phyloP scores from a whole-genome alignment of 2,797 vertebrate genomes.

The Rhinatrema bivittatum region DNA sequence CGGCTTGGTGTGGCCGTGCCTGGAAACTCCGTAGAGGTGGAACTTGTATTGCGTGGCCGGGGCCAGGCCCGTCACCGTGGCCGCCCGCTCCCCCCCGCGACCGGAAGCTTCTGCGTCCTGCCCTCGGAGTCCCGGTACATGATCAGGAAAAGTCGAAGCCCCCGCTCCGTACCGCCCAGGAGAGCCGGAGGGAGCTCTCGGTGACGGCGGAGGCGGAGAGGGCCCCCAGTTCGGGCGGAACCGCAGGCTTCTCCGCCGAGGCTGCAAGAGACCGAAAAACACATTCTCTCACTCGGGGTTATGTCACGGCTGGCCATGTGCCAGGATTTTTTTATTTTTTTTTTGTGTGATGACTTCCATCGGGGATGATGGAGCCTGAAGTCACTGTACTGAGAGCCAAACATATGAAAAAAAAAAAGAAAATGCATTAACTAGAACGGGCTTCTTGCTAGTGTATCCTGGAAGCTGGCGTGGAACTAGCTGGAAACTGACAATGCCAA shows the following conservation, averaged over 20 bases:
- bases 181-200: constrained; percentile 20
- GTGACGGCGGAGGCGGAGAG: constrained; percentile 33
- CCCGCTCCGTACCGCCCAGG: constrained; percentile 24
- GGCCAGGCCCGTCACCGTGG: constrained; percentile 9
- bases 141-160: constrained; percentile 31
- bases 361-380: no score
- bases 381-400: no score
- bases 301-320: no score
- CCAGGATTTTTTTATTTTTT: no score
- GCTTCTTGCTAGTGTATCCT: no score
- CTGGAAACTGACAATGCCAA: no score
- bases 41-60: constrained; percentile 32
- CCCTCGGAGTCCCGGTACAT: constrained; percentile 25
- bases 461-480: no score
- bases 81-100: constrained; percentile 22
- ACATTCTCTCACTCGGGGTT: no score
- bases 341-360: no score
- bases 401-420: no score
- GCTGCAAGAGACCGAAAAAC: no score
- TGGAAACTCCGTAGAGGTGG: constrained; percentile 34
- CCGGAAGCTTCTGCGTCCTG: constrained; percentile 10
- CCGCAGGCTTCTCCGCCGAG: constrained; percentile 1
- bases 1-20: constrained; percentile 27
- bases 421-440: no score
- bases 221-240: constrained; percentile 18